Base-by-base conservation (phyloP, 2,113 vertebrate species). In the Salvelinus namaycush region DNA sequence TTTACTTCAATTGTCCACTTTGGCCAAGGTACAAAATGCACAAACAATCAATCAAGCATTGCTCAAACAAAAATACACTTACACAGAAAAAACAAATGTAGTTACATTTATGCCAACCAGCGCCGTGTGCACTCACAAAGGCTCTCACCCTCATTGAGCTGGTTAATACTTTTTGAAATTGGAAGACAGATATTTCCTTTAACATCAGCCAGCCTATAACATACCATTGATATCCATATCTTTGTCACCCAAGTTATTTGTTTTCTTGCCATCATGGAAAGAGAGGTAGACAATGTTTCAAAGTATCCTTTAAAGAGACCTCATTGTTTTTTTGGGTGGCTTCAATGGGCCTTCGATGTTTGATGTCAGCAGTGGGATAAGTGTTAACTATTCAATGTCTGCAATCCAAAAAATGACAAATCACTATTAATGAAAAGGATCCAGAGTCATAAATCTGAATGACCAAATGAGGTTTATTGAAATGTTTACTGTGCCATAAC, bases 211-310 rank as follows among this genome's bases (percentile, higher is more conserved):
- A 5, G 51, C 16, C 3, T 54, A 54, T 54, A 54, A 54, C 51
- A 54, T 5, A 54, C 16, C 51, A 54, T 54, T 54, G 16, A 54
- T 16, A 54, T 54, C 26, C 13, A 31, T 29, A 5, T 67, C 13
- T 64, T 26, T 67, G 65, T 31, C 27, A 29, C 65, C 24, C 7
- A 31, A 16, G 65, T 29, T 14, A 6, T 67, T 67, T 6, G 27
- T 26, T 16, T 31, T 67, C n/a, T n/a, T 64, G 60, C n/a, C n/a
- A 24, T n/a, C 8, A 24, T 24, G 26, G 22, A 65, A 9, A 65
- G 26, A 87, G 31, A 70, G 31, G 82, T 91, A 90, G 89, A 92
- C 91, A 92, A 84, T 89, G 88, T 89, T 90, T 60, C n/a, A 24
- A 80, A 27, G 44, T 49, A 16, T 65, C 54, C 72, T 71, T 20